Evolutionary conservation across 2,888 invertebrate genomes (phyloP).

Genomic region (Disparrhopalites patrizii): DNA sequence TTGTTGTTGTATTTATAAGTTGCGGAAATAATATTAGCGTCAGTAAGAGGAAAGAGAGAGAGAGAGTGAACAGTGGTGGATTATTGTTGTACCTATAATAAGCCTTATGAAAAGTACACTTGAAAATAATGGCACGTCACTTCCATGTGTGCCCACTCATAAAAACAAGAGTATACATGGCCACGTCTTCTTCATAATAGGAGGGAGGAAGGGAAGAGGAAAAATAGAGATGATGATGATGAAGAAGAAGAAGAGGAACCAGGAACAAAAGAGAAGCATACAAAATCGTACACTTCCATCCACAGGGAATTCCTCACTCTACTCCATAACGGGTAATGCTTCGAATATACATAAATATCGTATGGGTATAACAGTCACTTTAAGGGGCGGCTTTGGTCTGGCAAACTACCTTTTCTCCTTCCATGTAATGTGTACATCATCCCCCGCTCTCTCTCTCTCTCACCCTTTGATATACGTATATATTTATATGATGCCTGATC

Average conservation of each 20-base stretch:
- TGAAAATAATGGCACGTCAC: slow-evolving; percentile 24
- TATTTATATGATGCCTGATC: slow-evolving; percentile 18
- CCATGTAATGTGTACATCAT: background rate
- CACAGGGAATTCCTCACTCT: slow-evolving; percentile 11
- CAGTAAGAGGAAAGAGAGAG: slow-evolving; percentile 4
- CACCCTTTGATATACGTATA: background rate
- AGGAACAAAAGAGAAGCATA: too few species aligned
- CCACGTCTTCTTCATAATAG: slow-evolving; percentile 7
- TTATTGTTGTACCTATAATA: slow-evolving; percentile 14
- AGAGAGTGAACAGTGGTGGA: background rate
- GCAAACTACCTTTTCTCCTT: background rate
- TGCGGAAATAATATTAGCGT: background rate
- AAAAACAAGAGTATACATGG: slow-evolving; percentile 28
- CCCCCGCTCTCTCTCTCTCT: background rate
- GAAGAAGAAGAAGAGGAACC: too few species aligned
- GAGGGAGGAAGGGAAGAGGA: slow-evolving; percentile 6
- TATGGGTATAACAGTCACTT: background rate
- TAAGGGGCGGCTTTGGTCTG: too few species aligned
- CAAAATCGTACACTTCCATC: background rate
- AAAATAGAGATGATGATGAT: too few species aligned
- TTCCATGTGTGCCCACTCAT: slow-evolving; percentile 26
- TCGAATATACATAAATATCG: background rate
- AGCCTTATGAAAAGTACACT: slow-evolving; percentile 19
- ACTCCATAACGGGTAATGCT: background rate
- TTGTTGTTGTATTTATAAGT: background rate